Base-by-base conservation (phyloP, 2,797 vertebrate species). In the Gymnoscopelus microlampas region DNA sequence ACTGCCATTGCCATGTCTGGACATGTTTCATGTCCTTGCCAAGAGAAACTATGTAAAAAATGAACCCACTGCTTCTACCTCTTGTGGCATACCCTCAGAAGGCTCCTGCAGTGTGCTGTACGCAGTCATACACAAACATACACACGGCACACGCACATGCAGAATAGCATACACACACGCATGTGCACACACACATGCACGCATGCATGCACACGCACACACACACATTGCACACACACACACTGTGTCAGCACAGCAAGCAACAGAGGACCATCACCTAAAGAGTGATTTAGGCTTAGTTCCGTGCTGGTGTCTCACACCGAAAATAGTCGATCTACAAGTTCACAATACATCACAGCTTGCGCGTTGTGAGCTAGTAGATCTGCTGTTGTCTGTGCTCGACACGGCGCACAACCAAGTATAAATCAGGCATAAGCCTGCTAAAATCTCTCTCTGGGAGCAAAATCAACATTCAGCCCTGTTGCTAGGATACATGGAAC, bases 401-500 rank as follows among this genome's bases (percentile, higher is more conserved):
- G 9, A 44, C 7, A 44, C 39, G 1, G 39, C 39, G 9, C 39
- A 44, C 39, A 44, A 44, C 39, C 39, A 44, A 29, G 26, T 29
- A 29, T 29, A 29, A 44, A 9, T 44, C 39, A 44, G 39, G 39
- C 39, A 44, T 44, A 44, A 74, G 70, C 66, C 68, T 60, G 35
- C 47, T 9, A 78, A 54, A 74, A 70, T 72, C 78, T 82, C 68
- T 13, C 86, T 80, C 57, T 63, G 81, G 78, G 83, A 88, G 71
- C 70, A 49, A 60, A 68, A 68, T 66, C 69, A 72, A 83, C 68
- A 68, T 76, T 80, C 51, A 8, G 50, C 71, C 71, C 60, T 3
- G 77, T 88, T 92, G 84, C 86, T 85, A 78, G 71, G 88, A 32
- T 68, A 87, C 76, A n/a, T 74, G 71, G 53, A 85, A 76, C 77